Conservation (phyloP, 2,113 vertebrate species). For the Miniopterus natalensis region DNA sequence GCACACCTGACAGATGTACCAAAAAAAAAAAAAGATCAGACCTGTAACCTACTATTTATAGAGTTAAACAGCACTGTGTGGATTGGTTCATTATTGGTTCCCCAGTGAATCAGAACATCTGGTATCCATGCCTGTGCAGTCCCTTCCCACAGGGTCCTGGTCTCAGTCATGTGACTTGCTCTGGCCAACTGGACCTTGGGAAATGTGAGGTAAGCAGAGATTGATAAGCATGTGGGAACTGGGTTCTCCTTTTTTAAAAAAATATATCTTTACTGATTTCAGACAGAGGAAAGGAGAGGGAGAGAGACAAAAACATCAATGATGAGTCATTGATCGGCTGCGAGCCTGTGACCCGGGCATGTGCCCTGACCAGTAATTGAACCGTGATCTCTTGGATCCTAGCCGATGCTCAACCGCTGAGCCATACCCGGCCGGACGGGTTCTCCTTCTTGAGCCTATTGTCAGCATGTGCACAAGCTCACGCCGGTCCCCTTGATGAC, state of each 20-base stretch:
- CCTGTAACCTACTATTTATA: neutral
- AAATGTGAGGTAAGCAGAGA: neutral
- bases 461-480: neutral
- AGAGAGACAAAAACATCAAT: too few relatives aligned
- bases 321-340: too few relatives aligned
- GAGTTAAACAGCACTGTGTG: too few relatives aligned
- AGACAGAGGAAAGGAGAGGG: too few relatives aligned
- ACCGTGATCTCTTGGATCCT: too few relatives aligned
- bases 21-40: neutral
- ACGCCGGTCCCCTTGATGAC: neutral
- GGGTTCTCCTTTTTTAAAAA: neutral
- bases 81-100: rapidly evolving
- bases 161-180: neutral
- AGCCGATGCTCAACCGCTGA: too few relatives aligned
- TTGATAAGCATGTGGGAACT: neutral
- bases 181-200: neutral
- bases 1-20: too few relatives aligned
- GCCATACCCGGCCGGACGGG: too few relatives aligned
- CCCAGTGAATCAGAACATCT: neutral
- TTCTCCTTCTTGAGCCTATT: neutral
- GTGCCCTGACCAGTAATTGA: too few relatives aligned
- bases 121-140: rapidly evolving
- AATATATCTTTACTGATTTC: too few relatives aligned
- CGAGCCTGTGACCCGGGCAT: too few relatives aligned
- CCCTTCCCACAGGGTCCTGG: neutral